Evolutionary conservation across 92 coral and sea anemone genomes (phyloP).

Genomic region (Epizoanthus fatuus): DNA sequence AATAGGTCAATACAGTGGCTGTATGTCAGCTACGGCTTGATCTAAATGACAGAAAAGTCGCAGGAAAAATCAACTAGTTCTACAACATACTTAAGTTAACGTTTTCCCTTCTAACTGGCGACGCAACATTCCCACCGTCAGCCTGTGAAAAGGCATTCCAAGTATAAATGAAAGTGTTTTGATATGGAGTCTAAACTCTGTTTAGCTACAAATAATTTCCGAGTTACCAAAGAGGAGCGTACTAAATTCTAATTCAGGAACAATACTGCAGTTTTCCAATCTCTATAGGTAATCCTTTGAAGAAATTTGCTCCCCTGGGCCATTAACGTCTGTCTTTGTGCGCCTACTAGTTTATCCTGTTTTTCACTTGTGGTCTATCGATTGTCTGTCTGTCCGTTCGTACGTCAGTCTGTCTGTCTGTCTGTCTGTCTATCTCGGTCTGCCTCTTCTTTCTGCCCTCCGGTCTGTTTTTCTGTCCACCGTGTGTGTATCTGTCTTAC

Average conservation of each 20-base stretch:
- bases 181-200: neutral
- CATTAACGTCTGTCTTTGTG: neutral
- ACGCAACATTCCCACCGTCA: slow-evolving; percentile 35
- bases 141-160: slow-evolving; percentile 47
- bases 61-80: slow-evolving; percentile 41
- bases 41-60: slow-evolving; percentile 36
- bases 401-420: too few species aligned
- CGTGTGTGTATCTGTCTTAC: neutral
- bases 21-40: neutral
- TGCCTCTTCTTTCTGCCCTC: too few species aligned
- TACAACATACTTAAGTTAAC: slow-evolving; percentile 40
- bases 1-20: neutral
- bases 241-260: neutral
- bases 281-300: neutral
- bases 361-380: too few species aligned
- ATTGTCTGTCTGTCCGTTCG: too few species aligned
- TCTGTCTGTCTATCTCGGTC: too few species aligned
- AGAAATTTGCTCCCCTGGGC: neutral
- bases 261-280: too few species aligned
- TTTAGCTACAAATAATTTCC: slow-evolving; percentile 1
- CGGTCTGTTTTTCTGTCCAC: too few species aligned
- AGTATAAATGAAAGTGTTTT: slow-evolving; percentile 38
- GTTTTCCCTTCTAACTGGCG: slow-evolving; percentile 32
- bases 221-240: neutral
- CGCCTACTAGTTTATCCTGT: neutral